A percentile compares a stretch with the other conserved stretches of the same genome.
Conservation (phyloP, 2,113 vertebrate species). For the Phrynocephalus versicolor region DNA sequence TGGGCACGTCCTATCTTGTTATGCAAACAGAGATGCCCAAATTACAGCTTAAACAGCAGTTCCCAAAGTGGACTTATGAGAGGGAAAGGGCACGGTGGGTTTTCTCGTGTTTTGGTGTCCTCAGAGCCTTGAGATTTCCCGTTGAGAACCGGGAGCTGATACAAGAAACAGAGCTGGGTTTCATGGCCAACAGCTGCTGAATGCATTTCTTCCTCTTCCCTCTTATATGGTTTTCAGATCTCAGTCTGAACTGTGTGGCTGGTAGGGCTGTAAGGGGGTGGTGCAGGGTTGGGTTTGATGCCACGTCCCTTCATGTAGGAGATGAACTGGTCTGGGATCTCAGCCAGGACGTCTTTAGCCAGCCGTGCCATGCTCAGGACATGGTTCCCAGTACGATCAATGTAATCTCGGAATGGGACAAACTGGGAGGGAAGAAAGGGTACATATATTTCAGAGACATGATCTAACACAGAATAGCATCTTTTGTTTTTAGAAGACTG, state of each 20-base stretch:
- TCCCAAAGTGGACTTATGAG: background rate
- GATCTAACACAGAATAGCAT: background rate
- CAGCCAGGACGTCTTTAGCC: constrained; percentile 90
- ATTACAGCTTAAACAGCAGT: background rate
- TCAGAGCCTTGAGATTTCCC: background rate
- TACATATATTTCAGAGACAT: background rate
- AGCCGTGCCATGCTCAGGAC: constrained; percentile 92
- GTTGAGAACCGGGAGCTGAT: background rate
- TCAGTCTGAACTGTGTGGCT: constrained; percentile 79
- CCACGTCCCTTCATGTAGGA: constrained; percentile 90
- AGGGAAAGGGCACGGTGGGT: background rate
- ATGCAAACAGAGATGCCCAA: background rate
- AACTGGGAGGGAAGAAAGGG: constrained; percentile 73
- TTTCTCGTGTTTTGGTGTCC: background rate
- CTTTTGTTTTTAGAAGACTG: background rate
- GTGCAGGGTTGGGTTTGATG: constrained; percentile 81
- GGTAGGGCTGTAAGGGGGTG: constrained; percentile 78
- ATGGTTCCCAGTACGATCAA: constrained; percentile 89
- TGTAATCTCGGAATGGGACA: constrained; percentile 92
- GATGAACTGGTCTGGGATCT: constrained; percentile 93
- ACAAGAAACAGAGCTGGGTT: background rate
- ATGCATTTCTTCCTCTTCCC: background rate
- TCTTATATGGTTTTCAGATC: constrained; percentile 58
- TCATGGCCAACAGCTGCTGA: background rate
- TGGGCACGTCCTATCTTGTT: background rate